A percentile compares a stretch with the other conserved stretches of the same genome.
phyloP scores from a whole-genome alignment of 2,113 vertebrate genomes.

The Lampris megalopsis region DNA sequence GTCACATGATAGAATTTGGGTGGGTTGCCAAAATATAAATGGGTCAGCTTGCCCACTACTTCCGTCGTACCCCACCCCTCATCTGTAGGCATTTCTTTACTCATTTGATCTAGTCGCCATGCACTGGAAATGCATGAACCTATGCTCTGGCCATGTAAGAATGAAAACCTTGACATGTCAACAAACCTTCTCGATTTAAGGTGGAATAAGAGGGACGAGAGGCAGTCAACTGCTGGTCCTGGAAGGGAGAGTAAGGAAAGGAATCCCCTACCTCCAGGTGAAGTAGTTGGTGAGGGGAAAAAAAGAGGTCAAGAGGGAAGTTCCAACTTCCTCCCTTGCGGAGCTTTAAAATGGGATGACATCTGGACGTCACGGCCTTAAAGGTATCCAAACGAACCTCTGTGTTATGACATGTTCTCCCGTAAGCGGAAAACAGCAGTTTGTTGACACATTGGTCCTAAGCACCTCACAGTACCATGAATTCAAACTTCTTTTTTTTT shows the following conservation, averaged over 20 bases:
- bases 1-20: too few species aligned
- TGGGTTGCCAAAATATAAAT: too few species aligned
- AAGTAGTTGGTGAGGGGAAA: conserved; percentile 14
- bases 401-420: background rate
- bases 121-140: too few species aligned
- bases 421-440: background rate
- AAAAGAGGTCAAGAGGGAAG: background rate
- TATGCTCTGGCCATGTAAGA: too few species aligned
- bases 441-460: background rate
- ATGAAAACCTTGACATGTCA: too few species aligned
- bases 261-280: background rate
- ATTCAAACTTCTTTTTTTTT: background rate
- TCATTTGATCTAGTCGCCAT: too few species aligned
- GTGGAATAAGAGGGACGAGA: conserved; percentile 1
- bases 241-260: background rate
- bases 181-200: background rate
- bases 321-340: conserved; percentile 33
- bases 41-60: too few species aligned
- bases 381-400: conserved; percentile 36
- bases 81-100: too few species aligned
- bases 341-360: conserved; percentile 68
- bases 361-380: conserved; percentile 42
- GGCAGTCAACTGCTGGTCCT: conserved; percentile 22
- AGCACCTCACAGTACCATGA: background rate
- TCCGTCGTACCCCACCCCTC: too few species aligned